These are phyloP conservation scores for Syndactyla subalaris DNA, from an alignment of 2,797 vertebrate genomes.

Conservation along the genomic window DNA sequence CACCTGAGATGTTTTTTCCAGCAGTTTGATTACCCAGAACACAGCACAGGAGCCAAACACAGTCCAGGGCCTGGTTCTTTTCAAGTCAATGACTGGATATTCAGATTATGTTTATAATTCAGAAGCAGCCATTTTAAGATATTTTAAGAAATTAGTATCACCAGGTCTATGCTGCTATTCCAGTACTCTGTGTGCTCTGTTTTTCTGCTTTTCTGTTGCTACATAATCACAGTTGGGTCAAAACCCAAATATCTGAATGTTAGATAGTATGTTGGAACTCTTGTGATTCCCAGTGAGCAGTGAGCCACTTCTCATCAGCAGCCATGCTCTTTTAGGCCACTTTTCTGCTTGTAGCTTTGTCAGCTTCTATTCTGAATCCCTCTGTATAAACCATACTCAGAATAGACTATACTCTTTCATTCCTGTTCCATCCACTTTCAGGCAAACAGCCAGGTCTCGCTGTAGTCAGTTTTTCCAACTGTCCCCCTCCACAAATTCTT, in stretches of 20 bases:
- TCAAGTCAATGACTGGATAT: not conserved
- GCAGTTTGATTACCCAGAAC: not conserved
- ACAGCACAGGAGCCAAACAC: not conserved
- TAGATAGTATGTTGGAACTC: not conserved
- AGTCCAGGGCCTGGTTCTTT: not conserved
- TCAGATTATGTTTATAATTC: not conserved
- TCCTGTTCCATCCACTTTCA: not conserved
- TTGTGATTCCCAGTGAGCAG: not conserved
- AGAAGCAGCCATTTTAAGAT: not conserved
- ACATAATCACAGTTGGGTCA: not conserved
- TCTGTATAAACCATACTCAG: not conserved
- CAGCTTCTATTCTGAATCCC: not conserved
- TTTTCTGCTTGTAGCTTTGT: not conserved
- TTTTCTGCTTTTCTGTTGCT: not conserved
- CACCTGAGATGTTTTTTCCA: not conserved
- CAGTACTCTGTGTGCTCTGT: not conserved
- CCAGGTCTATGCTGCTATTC: not conserved
- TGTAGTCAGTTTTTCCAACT: slow-evolving; percentile 45
- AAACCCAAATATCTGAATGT: not conserved
- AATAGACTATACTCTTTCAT: not conserved
- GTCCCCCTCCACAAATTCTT: not conserved
- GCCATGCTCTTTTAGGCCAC: not conserved
- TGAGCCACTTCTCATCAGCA: not conserved
- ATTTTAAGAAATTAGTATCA: not conserved
- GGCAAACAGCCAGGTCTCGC: slow-evolving; percentile 17